A percentile compares a stretch with the other conserved stretches of the same genome.
Evolutionary conservation across 2,113 vertebrate species (phyloP).

Genomic region (Salvelinus namaycush): DNA sequence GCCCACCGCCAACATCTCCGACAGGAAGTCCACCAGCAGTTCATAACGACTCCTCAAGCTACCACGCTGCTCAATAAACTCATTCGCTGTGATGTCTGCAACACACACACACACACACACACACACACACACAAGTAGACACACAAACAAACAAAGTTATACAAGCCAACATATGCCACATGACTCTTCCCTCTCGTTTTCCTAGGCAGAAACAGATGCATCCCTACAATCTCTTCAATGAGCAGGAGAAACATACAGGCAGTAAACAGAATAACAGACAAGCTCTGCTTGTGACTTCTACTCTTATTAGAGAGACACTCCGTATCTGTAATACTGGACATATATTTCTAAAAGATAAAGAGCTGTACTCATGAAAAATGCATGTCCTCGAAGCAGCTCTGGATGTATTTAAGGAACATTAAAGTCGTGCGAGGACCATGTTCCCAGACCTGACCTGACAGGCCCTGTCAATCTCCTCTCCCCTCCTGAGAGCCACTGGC

Average conservation of each 20-base stretch:
- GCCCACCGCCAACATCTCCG: slow-evolving; percentile 73
- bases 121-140: not conserved
- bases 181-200: not conserved
- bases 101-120: not conserved
- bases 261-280: not conserved
- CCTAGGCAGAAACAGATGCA: not conserved
- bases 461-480: no score
- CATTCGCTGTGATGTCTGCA: slow-evolving; percentile 78
- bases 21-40: slow-evolving; percentile 76
- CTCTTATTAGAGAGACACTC: not conserved
- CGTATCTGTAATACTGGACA: not conserved
- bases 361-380: not conserved
- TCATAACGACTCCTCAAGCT: slow-evolving; percentile 66
- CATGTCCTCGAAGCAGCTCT: no score
- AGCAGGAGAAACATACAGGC: not conserved
- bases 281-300: not conserved
- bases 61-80: slow-evolving; percentile 78
- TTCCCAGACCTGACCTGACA: no score
- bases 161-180: not conserved
- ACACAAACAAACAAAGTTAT: not conserved
- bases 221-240: not conserved
- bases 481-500: no score
- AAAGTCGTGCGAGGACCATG: no score
- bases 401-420: no score
- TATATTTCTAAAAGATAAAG: not conserved